These are phyloP conservation scores for Amblyopsis rosae DNA, from an alignment of 2,113 vertebrate species.

Conservation along the genomic window DNA sequence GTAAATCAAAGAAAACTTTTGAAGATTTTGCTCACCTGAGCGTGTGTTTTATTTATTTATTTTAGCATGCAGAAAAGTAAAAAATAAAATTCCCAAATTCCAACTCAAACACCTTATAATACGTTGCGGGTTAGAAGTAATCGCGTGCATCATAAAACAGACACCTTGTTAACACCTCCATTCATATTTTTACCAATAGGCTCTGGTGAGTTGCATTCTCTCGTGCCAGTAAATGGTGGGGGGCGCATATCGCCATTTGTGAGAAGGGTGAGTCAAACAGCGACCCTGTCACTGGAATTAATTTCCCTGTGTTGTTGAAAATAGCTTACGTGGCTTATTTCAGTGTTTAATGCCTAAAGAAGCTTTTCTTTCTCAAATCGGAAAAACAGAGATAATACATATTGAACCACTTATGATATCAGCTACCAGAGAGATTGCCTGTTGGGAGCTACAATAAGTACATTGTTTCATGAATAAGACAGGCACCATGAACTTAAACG, in stretches of 20 bases:
- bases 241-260: not conserved
- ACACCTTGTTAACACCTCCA: too few relatives aligned
- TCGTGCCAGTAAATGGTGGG: too few relatives aligned
- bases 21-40: not conserved
- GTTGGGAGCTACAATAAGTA: not conserved
- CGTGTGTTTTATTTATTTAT: not conserved
- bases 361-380: constrained; percentile 31
- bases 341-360: constrained; percentile 41
- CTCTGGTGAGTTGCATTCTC: too few relatives aligned
- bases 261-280: constrained; percentile 15
- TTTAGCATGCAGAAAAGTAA: too few relatives aligned
- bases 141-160: too few relatives aligned
- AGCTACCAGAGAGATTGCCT: constrained; percentile 24
- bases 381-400: constrained; percentile 12
- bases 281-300: constrained; percentile 17
- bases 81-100: too few relatives aligned
- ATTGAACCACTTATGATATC: constrained; percentile 43
- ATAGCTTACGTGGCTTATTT: constrained; percentile 50
- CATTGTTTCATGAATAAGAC: too few relatives aligned
- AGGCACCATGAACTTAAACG: too few relatives aligned
- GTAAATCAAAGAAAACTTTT: not conserved
- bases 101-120: too few relatives aligned
- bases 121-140: too few relatives aligned
- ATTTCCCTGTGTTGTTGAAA: constrained; percentile 48
- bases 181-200: too few relatives aligned